A percentile compares a stretch with the other conserved stretches of the same genome.
phyloP scores from a whole-genome alignment of 2,888 invertebrate genomes.

The Cheilosia soror region DNA sequence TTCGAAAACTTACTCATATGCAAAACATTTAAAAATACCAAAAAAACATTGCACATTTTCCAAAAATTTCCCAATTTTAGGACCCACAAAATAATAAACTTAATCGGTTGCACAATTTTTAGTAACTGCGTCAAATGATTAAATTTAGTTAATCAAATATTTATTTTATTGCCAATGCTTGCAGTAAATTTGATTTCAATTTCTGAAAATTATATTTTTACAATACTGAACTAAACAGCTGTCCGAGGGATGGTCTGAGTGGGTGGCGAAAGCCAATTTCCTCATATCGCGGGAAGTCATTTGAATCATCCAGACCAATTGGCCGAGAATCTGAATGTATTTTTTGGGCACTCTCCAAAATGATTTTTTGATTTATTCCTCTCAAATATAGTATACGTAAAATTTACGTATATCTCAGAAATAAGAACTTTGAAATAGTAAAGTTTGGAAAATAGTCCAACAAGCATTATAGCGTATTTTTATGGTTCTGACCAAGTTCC shows the following conservation, averaged over 20 bases:
- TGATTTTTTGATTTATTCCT: background rate
- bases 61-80: slow-evolving; percentile 1
- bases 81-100: background rate
- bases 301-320: slow-evolving; percentile 21
- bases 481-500: slow-evolving; percentile 20
- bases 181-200: too few species aligned
- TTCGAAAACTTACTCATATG: background rate
- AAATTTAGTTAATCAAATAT: slow-evolving; percentile 12
- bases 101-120: background rate
- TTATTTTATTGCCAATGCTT: background rate
- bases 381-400: background rate
- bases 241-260: background rate
- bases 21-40: background rate
- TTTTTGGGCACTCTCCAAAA: slow-evolving; percentile 20
- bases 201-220: background rate
- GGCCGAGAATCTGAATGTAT: background rate
- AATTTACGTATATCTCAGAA: background rate
- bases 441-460: background rate
- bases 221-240: background rate
- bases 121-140: slow-evolving; percentile 23
- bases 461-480: slow-evolving; percentile 19
- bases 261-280: slow-evolving; percentile 15
- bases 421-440: background rate
- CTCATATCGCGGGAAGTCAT: background rate
- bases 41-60: background rate